These are phyloP conservation scores for Cydia amplana DNA, from an alignment of 1,140 invertebrate species.

Conservation along the genomic window DNA sequence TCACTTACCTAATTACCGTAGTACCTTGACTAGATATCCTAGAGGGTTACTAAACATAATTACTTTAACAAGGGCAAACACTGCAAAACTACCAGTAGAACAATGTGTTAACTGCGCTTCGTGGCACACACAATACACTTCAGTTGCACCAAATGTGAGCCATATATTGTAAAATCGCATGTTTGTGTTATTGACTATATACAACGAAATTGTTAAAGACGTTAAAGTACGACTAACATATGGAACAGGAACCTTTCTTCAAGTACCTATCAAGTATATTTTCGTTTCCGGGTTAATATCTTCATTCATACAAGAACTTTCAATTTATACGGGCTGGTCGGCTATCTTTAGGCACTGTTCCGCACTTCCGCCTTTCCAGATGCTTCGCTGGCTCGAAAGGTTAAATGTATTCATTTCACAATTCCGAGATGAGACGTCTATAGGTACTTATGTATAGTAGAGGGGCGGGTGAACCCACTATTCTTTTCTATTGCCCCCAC, in stretches of 20 bases:
- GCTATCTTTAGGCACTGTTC: slow-evolving; percentile 8
- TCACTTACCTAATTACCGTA: slow-evolving; percentile 19
- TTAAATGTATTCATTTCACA: slow-evolving; percentile 17
- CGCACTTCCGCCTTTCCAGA: not conserved
- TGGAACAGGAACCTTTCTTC: too few relatives aligned
- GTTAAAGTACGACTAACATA: not conserved
- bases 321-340: not conserved
- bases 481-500: slow-evolving; percentile 12
- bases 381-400: not conserved
- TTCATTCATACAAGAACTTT: not conserved
- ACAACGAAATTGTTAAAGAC: too few relatives aligned
- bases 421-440: slow-evolving; percentile 7
- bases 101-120: slow-evolving; percentile 5
- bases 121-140: slow-evolving; percentile 19
- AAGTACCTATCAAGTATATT: not conserved
- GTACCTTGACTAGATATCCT: slow-evolving; percentile 20
- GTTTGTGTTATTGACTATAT: slow-evolving; percentile 20
- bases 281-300: slow-evolving; percentile 8
- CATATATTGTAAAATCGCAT: not conserved
- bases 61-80: slow-evolving; percentile 27
- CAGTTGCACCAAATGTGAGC: slow-evolving; percentile 12
- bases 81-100: slow-evolving; percentile 4
- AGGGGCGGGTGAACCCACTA: not conserved
- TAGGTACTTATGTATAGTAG: not conserved
- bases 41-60: slow-evolving; percentile 26